Base-by-base conservation (phyloP, 2,113 vertebrate species). In the Coryphaenoides rupestris region DNA sequence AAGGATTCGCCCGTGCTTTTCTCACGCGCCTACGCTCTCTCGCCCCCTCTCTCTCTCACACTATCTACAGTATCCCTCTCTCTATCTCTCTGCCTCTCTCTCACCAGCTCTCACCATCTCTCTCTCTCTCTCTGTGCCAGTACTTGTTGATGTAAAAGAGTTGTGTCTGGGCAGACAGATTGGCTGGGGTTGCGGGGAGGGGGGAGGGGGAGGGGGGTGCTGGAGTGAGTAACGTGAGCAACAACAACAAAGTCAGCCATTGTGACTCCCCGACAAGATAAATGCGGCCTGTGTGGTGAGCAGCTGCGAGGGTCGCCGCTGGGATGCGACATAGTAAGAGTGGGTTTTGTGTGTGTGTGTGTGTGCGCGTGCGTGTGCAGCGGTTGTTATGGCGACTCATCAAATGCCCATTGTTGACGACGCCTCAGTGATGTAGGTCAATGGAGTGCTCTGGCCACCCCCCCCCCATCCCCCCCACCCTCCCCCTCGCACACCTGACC, bases 1-100 rank as follows among this genome's bases (percentile, higher is more conserved):
- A 28, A 40, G 17, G 6, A n/a, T 52, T 65, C 26, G 66, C 82
- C 86, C 79, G 68, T 77, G 84, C 81, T 73, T 88, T 85, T 86
- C 84, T 79, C 83, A 85, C 80, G 74, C 84, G 83, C 83, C 85
- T 80, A 89, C 84, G 15, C 70, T 63, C 68, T 65, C 73, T 73
- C 58, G 62, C 19, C 22, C 19, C 47, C 49, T 83, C 67, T 85
- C 58, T 64, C 19, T 55, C 19, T 54, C 24, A 3, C 24, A 3
- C 24, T 26, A 3, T 26, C 24, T 26, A n/a, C 24, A 3, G 3
- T 26, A 3, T 26, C 24, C 6, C 24, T 26, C 24, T 26, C 24
- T 26, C 24, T 26, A 3, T 26, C 24, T 26, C 24, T 26, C 24
- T 77, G 82, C 79, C 72, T 88, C 84, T 86, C 84, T 79, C 82